Evolutionary conservation across 2,888 invertebrate genomes (phyloP).

Genomic region (Diaperis boleti): DNA sequence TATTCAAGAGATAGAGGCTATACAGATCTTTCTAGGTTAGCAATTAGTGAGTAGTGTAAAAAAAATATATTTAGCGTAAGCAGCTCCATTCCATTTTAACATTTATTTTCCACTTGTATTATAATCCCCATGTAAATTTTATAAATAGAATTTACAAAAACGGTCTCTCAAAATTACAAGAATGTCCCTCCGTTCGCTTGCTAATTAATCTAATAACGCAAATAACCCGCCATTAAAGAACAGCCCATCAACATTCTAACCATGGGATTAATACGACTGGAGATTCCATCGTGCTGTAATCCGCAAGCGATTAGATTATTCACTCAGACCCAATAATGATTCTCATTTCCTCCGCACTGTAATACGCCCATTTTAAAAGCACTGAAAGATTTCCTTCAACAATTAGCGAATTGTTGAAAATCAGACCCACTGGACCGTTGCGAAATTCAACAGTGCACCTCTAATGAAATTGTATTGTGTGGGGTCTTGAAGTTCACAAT

Average conservation of each 20-base stretch:
- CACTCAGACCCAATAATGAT: neutral
- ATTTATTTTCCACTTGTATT: too few relatives aligned
- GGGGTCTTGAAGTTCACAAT: slow-evolving; percentile 53
- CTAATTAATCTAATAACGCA: slow-evolving; percentile 35
- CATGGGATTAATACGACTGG: slow-evolving; percentile 21
- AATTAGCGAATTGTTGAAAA: slow-evolving; percentile 46
- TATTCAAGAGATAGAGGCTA: too few relatives aligned
- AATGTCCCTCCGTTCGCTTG: slow-evolving; percentile 35
- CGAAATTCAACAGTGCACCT: slow-evolving; percentile 62
- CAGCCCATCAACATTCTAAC: slow-evolving; percentile 21
- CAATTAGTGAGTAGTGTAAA: too few relatives aligned
- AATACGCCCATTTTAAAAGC: neutral
- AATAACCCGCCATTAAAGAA: slow-evolving; percentile 31
- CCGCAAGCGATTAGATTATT: slow-evolving; percentile 11
- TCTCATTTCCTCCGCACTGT: neutral
- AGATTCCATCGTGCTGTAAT: slow-evolving; percentile 5
- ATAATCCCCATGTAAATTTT: too few relatives aligned
- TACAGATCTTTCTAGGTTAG: too few relatives aligned
- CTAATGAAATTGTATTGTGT: slow-evolving; percentile 63
- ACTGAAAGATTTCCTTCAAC: slow-evolving; percentile 25
- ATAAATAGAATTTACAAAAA: slow-evolving; percentile 7
- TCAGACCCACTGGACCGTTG: slow-evolving; percentile 56
- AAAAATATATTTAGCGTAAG: too few relatives aligned
- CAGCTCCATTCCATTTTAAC: too few relatives aligned
- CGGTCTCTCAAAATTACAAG: neutral